phyloP scores from a whole-genome alignment of 2,113 vertebrate genomes.

The Ictalurus punctatus region DNA sequence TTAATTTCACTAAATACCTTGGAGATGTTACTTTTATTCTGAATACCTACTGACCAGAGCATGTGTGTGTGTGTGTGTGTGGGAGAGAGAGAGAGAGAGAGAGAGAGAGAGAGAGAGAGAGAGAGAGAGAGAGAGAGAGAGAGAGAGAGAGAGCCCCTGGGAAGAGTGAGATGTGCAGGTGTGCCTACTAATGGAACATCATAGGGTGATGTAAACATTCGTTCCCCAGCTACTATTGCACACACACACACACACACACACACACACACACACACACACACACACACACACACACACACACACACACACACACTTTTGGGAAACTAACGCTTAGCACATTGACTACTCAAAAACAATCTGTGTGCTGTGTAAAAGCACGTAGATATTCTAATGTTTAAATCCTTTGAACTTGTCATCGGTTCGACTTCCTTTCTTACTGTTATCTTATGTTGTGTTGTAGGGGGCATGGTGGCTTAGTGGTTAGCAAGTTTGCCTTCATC shows the following conservation, averaged over 20 bases:
- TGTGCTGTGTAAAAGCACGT: not conserved
- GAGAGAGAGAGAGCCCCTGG: not conserved
- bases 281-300: not conserved
- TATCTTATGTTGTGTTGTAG: not conserved
- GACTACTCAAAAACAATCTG: not conserved
- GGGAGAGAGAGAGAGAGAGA: conserved; percentile 32
- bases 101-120: too few relatives aligned
- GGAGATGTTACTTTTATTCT: not conserved
- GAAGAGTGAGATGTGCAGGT: conserved; percentile 47
- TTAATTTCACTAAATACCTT: not conserved
- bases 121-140: too few relatives aligned
- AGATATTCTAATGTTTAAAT: not conserved
- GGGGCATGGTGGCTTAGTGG: too few relatives aligned
- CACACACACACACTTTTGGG: not conserved
- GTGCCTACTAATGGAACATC: conserved; percentile 44
- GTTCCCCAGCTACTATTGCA: conserved; percentile 7
- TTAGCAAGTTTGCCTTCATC: too few relatives aligned
- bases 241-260: conserved; percentile 26
- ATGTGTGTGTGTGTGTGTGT: conserved; percentile 27
- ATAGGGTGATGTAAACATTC: conserved; percentile 41
- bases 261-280: conserved; percentile 10
- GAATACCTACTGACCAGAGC: not conserved
- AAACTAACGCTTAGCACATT: not conserved
- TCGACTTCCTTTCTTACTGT: not conserved
- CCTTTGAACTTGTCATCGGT: not conserved